Base-by-base conservation (phyloP, 1,140 invertebrate species). In the Diorhabda elongata region DNA sequence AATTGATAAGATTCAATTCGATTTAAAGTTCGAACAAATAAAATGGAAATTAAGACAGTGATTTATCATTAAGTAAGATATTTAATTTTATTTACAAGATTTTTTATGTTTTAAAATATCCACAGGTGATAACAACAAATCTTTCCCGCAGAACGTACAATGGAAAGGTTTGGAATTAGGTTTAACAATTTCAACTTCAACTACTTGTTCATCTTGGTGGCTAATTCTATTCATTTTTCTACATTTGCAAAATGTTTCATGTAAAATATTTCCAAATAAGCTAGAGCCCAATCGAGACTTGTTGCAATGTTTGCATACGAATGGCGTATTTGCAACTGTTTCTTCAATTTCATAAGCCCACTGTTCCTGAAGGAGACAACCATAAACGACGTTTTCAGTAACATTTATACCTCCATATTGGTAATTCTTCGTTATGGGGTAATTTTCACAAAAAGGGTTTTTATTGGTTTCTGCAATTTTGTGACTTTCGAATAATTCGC, bases 341-440 rank as follows among this genome's bases (percentile, higher is more conserved):
- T 80, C 88, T 87, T 58, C 85, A 74, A 64, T 90, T 78, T 77
- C 87, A 44, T 67, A 69, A 3, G 72, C 68, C 77, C 77, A 80
- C 42, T 79, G 73, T 42, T 79, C 77, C 70, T 77, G 71, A 64
- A 83, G 81, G 84, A 84, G 93, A 92, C 95, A 95, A 79, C 91
- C 91, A 81, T 92, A 97, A 63, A 91, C 91, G 9, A 98, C 85
- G 83, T 91, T 92, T 67, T 92, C 88, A 4, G 90, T 92, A 3
- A 98, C 83, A 74, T 88, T 87, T 45, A 94, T 80, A 2, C 96
- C 96, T 26, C 95, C 96, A 83, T 96, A 95, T 74, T 86, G 85
- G 74, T 86, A 69, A 82, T 93, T 86, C 42, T 84, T 78, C 73
- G 82, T 77, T 45, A 87, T 83, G 68, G 81, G 67, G 78, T 87